These are phyloP conservation scores for Odocoileus virginianus DNA, from an alignment of 2,113 vertebrate genomes.

Conservation along the genomic window DNA sequence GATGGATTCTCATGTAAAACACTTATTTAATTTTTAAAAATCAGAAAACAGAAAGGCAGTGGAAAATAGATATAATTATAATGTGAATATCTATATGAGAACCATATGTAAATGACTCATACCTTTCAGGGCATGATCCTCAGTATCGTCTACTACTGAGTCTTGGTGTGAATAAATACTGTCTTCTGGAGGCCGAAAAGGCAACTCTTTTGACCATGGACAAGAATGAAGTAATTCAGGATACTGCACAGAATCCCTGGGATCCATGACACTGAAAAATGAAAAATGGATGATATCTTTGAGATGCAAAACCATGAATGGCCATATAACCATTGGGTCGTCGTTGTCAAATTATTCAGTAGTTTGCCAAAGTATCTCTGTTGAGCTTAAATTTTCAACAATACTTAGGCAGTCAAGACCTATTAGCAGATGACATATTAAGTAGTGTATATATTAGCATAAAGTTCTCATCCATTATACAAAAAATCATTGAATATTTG, in stretches of 20 bases:
- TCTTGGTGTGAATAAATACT: neutral
- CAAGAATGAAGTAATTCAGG: neutral
- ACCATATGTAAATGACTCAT: neutral
- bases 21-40: neutral
- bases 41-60: neutral
- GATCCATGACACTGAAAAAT: neutral
- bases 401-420: neutral
- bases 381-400: neutral
- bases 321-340: fast-evolving
- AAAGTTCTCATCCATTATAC: neutral
- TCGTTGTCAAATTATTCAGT: neutral
- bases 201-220: neutral
- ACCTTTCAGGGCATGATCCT: slow-evolving; percentile 20
- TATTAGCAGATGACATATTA: neutral
- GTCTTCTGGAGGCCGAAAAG: neutral
- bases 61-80: neutral
- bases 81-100: neutral
- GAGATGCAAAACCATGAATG: neutral
- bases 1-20: neutral
- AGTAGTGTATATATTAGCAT: neutral
- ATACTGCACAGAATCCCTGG: neutral
- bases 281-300: neutral
- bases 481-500: neutral
- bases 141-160: neutral
- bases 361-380: neutral